Conservation (phyloP, 1,140 invertebrate genomes). For the Ceratosolen fusciceps region DNA sequence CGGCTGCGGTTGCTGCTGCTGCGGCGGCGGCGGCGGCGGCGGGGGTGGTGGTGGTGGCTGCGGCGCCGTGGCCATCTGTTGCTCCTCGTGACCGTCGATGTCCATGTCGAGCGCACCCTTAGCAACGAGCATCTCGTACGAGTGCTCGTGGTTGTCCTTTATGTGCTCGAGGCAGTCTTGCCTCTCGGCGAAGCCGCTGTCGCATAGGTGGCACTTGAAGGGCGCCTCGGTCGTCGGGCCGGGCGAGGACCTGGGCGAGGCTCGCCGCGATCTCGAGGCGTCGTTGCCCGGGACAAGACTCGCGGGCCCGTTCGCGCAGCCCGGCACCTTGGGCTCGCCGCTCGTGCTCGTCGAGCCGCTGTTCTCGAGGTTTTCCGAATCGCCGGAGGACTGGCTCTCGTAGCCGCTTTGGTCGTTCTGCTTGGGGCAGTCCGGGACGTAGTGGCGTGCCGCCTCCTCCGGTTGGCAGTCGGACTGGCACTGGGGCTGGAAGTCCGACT, state of each 20-base stretch:
- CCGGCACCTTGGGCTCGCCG: constrained; percentile 46
- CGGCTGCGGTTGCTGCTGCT: constrained; percentile 81
- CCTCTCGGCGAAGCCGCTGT: constrained; percentile 85
- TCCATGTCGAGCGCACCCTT: constrained; percentile 85
- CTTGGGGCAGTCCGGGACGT: constrained; percentile 12
- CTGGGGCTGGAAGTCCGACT: constrained; percentile 3
- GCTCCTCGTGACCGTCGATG: constrained; percentile 67
- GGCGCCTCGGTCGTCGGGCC: constrained; percentile 69
- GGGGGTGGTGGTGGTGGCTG: constrained; percentile 69
- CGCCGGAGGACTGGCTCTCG: constrained; percentile 68
- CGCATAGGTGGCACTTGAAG: constrained; percentile 94
- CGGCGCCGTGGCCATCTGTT: constrained; percentile 46
- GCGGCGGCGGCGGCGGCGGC: constrained; percentile 84
- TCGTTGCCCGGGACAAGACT: constrained; percentile 49
- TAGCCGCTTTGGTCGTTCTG: constrained; percentile 66
- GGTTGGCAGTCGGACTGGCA: too few relatives aligned
- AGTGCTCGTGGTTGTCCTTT: constrained; percentile 78
- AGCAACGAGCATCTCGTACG: constrained; percentile 82
- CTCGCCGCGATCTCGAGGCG: constrained; percentile 48
- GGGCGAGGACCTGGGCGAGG: constrained; percentile 55
- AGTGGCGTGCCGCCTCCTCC: neutral
- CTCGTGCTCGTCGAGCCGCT: neutral
- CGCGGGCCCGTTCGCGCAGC: neutral
- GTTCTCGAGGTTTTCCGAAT: constrained; percentile 39
- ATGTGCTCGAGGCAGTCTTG: constrained; percentile 87